Evolutionary conservation across 35 echinoderm and acorn worm species (phyloP), one percentile per base, ranked within the genome.

Genomic region (Amphiura filiformis): DNA sequence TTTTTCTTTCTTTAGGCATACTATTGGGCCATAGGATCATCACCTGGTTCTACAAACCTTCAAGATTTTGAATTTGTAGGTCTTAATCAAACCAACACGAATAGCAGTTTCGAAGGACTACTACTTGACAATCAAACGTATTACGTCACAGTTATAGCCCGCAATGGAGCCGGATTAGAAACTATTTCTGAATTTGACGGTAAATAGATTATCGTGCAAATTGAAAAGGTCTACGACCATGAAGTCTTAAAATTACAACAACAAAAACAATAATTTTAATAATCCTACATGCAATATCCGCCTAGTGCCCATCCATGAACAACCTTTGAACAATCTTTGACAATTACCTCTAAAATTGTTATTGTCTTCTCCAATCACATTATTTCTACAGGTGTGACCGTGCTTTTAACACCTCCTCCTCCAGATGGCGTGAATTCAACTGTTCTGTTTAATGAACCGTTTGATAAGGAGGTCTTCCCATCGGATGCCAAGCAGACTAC

Each of bases 21-120:
- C 36, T 76, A 78, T 34, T 90, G 88, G 88, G 88, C 88, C 14
- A 90, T 90, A 17, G 88, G 88, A 34, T 78, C 88, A 18, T 77
- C 56, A 0, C 57, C 36, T 23, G 88, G 88, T 26, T 61, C 56
- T 18, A 84, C 81, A 47, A 81, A 90, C 20, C 36, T 90, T 1
- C 88, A 90, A 78, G 38, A 75, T 76, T 90, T 90, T 84, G 81
- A 42, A 38, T 39, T 38, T 34, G 70, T 90, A 78, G 80, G 81
- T 0, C 61, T 84, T 13, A 65, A 42, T 20, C 81, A 82, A 42
- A 75, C 57, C 52, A 61, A 33, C 11, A 77, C 65, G 13, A 90
- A 90, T 36, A 56, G 40, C 0, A 41, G 82, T 17, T 49, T 90
- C 20, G 1, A 75, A 36, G 88, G 88, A 49, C 18, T 22, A 39